These are phyloP conservation scores for Gavialis gangeticus DNA, from an alignment of 2,113 vertebrate genomes.

Conservation along the genomic window DNA sequence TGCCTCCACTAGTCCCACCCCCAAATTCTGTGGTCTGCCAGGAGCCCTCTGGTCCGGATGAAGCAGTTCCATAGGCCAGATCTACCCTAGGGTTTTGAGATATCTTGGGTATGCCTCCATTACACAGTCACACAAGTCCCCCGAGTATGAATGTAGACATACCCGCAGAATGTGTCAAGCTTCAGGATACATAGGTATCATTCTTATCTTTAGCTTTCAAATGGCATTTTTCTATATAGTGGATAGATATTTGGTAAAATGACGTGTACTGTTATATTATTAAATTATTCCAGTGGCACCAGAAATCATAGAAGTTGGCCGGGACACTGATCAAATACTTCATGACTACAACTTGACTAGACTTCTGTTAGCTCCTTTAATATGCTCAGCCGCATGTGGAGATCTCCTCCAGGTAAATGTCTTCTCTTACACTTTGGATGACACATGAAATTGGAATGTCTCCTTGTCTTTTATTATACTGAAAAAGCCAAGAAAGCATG, in stretches of 20 bases:
- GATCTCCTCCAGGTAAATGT: not conserved
- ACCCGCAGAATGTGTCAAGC: no score
- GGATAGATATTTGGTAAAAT: not conserved
- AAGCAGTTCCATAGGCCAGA: no score
- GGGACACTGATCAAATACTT: not conserved
- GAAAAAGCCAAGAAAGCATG: not conserved
- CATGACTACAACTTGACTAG: not conserved
- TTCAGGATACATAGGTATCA: no score
- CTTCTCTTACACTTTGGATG: not conserved
- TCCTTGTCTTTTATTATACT: not conserved
- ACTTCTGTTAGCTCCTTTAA: not conserved
- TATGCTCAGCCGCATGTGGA: not conserved
- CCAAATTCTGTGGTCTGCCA: no score
- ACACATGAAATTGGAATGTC: not conserved
- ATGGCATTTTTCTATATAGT: no score
- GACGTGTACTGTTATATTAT: not conserved
- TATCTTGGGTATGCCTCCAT: no score
- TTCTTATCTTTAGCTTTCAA: no score
- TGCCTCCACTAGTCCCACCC: not conserved
- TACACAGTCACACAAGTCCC: no score
- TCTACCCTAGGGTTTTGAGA: no score
- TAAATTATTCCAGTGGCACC: not conserved
- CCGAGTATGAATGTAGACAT: no score
- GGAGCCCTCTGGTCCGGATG: no score
- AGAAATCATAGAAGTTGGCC: not conserved